These are phyloP conservation scores for Blera fallax DNA, from an alignment of 2,888 invertebrate species.

Conservation along the genomic window DNA sequence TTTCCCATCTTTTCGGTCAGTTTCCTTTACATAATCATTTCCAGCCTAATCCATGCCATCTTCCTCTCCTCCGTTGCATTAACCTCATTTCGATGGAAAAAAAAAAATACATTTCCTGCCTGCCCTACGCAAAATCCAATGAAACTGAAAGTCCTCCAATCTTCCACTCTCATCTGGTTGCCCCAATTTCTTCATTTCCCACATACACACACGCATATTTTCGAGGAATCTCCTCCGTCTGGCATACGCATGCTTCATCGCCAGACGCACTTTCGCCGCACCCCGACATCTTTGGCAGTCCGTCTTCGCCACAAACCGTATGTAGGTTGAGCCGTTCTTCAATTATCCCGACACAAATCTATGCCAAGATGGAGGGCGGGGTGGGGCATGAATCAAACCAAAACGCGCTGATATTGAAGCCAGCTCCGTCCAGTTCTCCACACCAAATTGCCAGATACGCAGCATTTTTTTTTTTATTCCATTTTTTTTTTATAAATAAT, in stretches of 20 bases:
- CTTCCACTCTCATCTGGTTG: conserved; percentile 57
- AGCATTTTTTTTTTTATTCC: not conserved
- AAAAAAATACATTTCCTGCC: conserved; percentile 25
- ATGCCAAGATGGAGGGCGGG: conserved; percentile 38
- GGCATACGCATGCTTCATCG: conserved; percentile 50
- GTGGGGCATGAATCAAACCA: not conserved
- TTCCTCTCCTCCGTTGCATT: not conserved
- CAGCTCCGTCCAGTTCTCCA: not conserved
- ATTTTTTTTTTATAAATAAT: conserved; percentile 32
- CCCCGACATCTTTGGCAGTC: conserved; percentile 9
- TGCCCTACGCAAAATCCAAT: conserved; percentile 45
- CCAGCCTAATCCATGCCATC: not conserved
- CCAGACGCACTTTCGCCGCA: conserved; percentile 52
- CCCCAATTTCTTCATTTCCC: conserved; percentile 55
- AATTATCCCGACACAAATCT: conserved; percentile 57
- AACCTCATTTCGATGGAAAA: not conserved
- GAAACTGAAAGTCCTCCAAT: conserved; percentile 64
- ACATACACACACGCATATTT: conserved; percentile 32
- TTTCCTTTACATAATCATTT: conserved; percentile 14
- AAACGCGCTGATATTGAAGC: conserved; percentile 8
- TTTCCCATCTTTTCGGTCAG: not conserved
- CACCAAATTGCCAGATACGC: conserved; percentile 21
- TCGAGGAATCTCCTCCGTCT: conserved; percentile 55
- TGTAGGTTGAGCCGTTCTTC: conserved; percentile 65
- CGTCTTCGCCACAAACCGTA: conserved; percentile 24